Evolutionary conservation across 2,113 vertebrate species (phyloP).

Genomic region (Hypanus sabinus): DNA sequence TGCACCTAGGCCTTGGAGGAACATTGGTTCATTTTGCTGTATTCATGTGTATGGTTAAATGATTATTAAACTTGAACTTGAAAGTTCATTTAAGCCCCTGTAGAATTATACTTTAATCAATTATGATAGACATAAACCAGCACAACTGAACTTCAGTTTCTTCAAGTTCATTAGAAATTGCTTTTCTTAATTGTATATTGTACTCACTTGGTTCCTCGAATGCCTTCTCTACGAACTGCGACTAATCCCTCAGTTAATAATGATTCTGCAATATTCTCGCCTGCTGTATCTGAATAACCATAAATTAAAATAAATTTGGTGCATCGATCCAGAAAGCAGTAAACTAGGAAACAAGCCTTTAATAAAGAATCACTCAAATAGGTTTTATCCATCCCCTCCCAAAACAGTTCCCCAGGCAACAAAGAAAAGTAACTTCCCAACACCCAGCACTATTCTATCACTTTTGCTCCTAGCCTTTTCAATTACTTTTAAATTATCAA

Average conservation of each 20-base stretch:
- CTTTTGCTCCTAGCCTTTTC: no score
- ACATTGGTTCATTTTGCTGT: no score
- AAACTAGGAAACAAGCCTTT: neutral
- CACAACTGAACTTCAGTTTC: neutral
- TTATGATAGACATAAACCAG: neutral
- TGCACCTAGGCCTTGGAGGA: no score
- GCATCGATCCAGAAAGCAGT: neutral
- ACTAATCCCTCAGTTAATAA: conserved; percentile 83
- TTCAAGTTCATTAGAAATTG: neutral
- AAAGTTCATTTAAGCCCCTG: neutral
- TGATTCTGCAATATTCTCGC: conserved; percentile 88
- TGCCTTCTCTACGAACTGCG: conserved; percentile 81
- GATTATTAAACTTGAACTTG: no score
- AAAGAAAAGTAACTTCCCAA: no score
- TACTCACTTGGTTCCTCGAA: conserved; percentile 84
- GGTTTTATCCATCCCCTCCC: neutral
- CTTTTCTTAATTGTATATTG: neutral
- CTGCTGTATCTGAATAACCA: conserved; percentile 65
- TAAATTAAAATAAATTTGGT: neutral
- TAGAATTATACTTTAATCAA: neutral
- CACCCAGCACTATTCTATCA: no score
- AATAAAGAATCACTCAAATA: neutral
- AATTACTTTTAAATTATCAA: no score
- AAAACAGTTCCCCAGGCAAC: no score
- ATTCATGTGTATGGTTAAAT: no score